Conservation (phyloP, 2,797 vertebrate genomes). For the Erithacus rubecula region DNA sequence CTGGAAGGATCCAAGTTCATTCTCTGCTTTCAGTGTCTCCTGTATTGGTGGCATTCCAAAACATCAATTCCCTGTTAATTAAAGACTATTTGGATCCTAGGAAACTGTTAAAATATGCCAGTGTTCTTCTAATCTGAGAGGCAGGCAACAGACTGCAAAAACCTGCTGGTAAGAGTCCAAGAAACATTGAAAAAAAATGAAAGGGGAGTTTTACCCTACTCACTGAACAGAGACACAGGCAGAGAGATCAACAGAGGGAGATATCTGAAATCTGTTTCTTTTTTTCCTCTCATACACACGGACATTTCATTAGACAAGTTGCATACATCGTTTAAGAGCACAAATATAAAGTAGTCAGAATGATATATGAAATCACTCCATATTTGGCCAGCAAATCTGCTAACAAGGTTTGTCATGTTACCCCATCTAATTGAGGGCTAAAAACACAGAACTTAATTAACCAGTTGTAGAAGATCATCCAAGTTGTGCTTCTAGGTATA, state of each 20-base stretch:
- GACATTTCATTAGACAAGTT: neutral
- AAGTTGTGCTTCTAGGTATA: conserved; percentile 24
- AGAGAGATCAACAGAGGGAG: neutral
- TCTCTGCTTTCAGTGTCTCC: conserved; percentile 3
- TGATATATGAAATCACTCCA: neutral
- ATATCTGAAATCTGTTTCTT: neutral
- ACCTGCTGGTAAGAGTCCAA: conserved; percentile 63
- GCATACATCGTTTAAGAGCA: neutral
- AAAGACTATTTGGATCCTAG: conserved; percentile 73
- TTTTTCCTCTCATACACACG: neutral
- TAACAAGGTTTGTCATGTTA: conserved; percentile 14
- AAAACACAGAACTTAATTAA: conserved; percentile 46
- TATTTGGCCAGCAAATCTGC: conserved; percentile 13
- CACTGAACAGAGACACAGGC: neutral
- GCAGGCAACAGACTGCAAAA: conserved; percentile 74
- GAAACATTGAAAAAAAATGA: conserved; percentile 24
- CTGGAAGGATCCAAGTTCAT: conserved; percentile 8
- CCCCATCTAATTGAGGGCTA: neutral
- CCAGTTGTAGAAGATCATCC: neutral
- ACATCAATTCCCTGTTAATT: conserved; percentile 73
- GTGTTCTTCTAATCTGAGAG: conserved; percentile 71
- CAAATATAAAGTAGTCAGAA: neutral
- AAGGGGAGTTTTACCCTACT: conserved; percentile 6
- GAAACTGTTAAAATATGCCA: conserved; percentile 75
- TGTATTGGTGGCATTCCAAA: conserved; percentile 61